These are phyloP conservation scores for Phyllostomus discolor DNA, from an alignment of 2,113 vertebrate genomes.

Conservation along the genomic window DNA sequence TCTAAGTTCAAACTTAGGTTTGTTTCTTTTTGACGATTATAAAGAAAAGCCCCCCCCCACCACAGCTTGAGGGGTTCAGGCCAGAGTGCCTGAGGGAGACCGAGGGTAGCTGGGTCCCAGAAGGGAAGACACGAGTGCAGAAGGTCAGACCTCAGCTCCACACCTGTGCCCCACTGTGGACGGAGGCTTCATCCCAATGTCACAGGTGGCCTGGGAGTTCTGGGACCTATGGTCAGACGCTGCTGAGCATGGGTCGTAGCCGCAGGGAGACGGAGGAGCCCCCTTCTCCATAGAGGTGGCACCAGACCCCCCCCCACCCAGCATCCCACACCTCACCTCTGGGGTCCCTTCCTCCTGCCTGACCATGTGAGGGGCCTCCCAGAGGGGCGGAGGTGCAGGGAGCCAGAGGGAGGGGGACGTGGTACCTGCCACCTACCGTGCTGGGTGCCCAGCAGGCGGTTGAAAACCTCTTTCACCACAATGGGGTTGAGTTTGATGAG, in stretches of 20 bases:
- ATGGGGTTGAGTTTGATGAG: conserved; percentile 98
- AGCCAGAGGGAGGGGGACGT: background rate
- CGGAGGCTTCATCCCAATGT: background rate
- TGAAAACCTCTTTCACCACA: conserved; percentile 98
- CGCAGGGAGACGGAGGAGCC: background rate
- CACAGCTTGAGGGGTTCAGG: background rate
- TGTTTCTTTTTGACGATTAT: background rate
- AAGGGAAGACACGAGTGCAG: background rate
- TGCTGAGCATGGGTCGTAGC: background rate
- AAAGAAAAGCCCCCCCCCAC: background rate
- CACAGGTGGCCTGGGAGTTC: background rate
- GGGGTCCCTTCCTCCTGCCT: background rate
- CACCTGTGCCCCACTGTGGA: too few relatives aligned
- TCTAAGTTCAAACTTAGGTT: background rate
- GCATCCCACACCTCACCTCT: background rate
- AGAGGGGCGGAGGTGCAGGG: background rate
- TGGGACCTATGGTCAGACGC: rapidly evolving
- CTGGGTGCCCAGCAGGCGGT: conserved; percentile 93
- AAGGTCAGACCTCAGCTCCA: background rate
- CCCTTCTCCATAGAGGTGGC: background rate
- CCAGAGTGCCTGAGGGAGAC: background rate
- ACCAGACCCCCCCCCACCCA: background rate
- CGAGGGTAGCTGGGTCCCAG: too few relatives aligned
- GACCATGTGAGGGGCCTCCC: background rate
- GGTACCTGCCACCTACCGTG: conserved; percentile 83